A percentile compares a stretch with the other conserved stretches of the same genome.
Conservation (phyloP, 2,113 vertebrate genomes). For the Argyrosomus japonicus region DNA sequence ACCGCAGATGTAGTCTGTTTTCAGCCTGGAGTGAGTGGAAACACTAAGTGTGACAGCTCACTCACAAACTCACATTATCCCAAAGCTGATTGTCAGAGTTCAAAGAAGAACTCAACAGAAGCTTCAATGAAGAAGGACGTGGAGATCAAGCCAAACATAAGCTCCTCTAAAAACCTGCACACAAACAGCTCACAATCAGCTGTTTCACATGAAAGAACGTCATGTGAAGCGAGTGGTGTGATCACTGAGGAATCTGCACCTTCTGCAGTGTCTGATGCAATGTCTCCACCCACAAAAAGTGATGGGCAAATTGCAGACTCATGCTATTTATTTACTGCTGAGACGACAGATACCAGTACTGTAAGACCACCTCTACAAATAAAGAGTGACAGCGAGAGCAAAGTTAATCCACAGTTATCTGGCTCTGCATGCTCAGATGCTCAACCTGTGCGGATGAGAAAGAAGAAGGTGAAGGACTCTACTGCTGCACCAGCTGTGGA, state of each 20-base stretch:
- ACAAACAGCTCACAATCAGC: slow-evolving; percentile 35
- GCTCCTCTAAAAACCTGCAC: background rate
- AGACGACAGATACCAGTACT: slow-evolving; percentile 22
- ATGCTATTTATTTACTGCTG: background rate
- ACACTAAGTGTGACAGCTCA: slow-evolving; percentile 15
- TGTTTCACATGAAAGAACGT: slow-evolving; percentile 45
- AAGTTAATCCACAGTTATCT: background rate
- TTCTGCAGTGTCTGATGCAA: slow-evolving; percentile 14
- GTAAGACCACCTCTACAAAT: slow-evolving; percentile 7
- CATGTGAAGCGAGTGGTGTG: slow-evolving; percentile 35
- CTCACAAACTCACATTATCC: slow-evolving; percentile 22
- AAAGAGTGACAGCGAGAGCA: slow-evolving; percentile 18
- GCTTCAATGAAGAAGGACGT: slow-evolving; percentile 9
- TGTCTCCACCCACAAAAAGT: slow-evolving; percentile 15
- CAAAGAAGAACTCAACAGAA: slow-evolving; percentile 23
- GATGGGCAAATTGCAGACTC: slow-evolving; percentile 17
- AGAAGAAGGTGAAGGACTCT: slow-evolving; percentile 26
- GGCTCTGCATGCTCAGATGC: slow-evolving; percentile 12
- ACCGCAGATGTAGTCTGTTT: slow-evolving; percentile 19
- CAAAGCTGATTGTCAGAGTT: slow-evolving; percentile 19
- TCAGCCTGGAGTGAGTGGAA: slow-evolving; percentile 7
- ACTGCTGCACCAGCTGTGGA: slow-evolving; percentile 17
- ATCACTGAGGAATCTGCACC: slow-evolving; percentile 39
- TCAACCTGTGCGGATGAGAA: slow-evolving; percentile 9
- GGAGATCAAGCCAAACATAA: slow-evolving; percentile 11